Evolutionary conservation across 2,888 invertebrate genomes (phyloP).

Genomic region (Oscheius sp.): DNA sequence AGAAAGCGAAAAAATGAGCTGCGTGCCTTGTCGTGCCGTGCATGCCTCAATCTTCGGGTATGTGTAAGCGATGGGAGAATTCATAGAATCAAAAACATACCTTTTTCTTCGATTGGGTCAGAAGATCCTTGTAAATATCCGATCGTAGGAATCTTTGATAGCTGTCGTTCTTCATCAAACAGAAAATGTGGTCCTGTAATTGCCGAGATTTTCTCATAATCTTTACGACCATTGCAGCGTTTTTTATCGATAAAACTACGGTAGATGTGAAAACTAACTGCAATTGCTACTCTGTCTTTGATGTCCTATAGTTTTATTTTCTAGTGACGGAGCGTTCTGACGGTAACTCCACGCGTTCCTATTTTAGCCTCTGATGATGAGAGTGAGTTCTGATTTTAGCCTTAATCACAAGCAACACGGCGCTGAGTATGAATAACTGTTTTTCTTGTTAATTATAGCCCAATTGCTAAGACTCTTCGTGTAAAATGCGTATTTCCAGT

Average conservation of each 20-base stretch:
- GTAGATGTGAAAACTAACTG: too few relatives aligned
- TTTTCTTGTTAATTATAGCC: too few relatives aligned
- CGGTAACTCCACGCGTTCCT: too few relatives aligned
- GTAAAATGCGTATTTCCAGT: too few relatives aligned
- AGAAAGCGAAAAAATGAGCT: slow-evolving; percentile 8
- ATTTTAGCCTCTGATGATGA: too few relatives aligned
- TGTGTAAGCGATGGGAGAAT: not conserved
- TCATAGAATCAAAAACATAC: slow-evolving; percentile 38
- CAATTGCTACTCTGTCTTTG: too few relatives aligned
- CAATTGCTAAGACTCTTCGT: not conserved
- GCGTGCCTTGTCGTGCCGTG: slow-evolving; percentile 31
- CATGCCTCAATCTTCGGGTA: slow-evolving; percentile 10
- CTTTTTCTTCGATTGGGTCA: slow-evolving; percentile 62
- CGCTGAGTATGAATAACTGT: too few relatives aligned
- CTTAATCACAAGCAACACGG: too few relatives aligned
- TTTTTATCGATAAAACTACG: too few relatives aligned
- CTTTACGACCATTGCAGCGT: not conserved
- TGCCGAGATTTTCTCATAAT: slow-evolving; percentile 12
- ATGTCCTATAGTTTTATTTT: too few relatives aligned
- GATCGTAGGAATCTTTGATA: slow-evolving; percentile 96
- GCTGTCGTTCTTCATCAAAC: slow-evolving; percentile 98
- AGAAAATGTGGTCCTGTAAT: slow-evolving; percentile 92
- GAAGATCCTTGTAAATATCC: slow-evolving; percentile 84
- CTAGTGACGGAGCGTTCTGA: too few relatives aligned
- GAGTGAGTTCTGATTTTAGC: too few relatives aligned